These are phyloP conservation scores for Anthonomus grandis DNA, from an alignment of 1,140 invertebrate species.

Conservation along the genomic window DNA sequence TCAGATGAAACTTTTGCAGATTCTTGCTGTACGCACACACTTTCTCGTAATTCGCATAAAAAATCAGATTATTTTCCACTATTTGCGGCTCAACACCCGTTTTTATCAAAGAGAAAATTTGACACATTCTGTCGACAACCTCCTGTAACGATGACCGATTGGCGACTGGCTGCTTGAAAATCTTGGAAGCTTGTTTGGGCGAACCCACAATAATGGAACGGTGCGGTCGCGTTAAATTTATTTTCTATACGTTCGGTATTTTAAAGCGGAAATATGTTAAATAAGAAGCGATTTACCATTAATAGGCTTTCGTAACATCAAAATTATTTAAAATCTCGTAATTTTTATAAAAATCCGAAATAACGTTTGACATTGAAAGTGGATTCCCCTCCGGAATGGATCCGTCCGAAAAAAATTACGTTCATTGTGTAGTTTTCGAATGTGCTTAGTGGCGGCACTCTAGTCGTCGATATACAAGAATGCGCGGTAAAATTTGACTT, in stretches of 20 bases:
- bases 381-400: conserved; percentile 28
- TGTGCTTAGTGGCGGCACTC: conserved; percentile 1
- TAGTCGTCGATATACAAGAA: conserved; percentile 4
- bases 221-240: conserved; percentile 20
- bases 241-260: neutral
- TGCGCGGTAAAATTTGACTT: conserved; percentile 7
- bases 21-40: conserved; percentile 29
- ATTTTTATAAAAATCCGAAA: neutral
- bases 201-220: conserved; percentile 39
- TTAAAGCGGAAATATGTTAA: no score
- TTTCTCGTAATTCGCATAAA: conserved; percentile 24
- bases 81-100: conserved; percentile 40
- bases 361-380: conserved; percentile 14
- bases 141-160: conserved; percentile 45
- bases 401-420: conserved; percentile 23
- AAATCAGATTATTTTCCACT: conserved; percentile 36
- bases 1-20: conserved; percentile 25
- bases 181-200: conserved; percentile 50
- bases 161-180: conserved; percentile 47
- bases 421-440: neutral
- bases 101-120: conserved; percentile 46
- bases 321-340: neutral
- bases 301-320: no score
- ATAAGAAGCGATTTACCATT: no score
- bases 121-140: conserved; percentile 48